Base-by-base conservation (phyloP, 1,140 invertebrate species). In the Bombus pascuorum region DNA sequence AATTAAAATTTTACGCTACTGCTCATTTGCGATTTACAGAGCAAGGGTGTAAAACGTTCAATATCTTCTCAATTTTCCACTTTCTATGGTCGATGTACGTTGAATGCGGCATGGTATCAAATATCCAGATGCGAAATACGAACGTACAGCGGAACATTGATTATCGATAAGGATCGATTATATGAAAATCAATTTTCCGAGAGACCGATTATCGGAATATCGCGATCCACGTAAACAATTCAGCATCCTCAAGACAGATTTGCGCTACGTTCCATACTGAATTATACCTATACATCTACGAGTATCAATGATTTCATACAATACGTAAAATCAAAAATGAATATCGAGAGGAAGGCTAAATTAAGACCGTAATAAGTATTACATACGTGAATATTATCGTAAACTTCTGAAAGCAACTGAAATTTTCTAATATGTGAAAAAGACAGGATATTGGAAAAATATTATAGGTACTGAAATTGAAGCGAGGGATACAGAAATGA, bases 151-250 rank as follows among this genome's bases (percentile, higher is more conserved):
- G 44, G 34, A 53, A 44, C 53, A 37, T 34, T 28, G 66, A 72
- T 75, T 57, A 15, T 25, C 22, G 25, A 53, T 57, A 47, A 22
- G 32, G 9, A 37, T 44, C 47, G 73, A 75, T 76, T 37, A 59
- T 59, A 39, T 59, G 47, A 59, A 59, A 76, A 59, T 76, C 74
- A 76, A 76, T 76, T 76, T 59, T 59, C 53, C 74, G 2, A 39
- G 22, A 57, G 47, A 13, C 32, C 73, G 47, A 57, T 37, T 75
- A 75, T 75, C n/a, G 18, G 32, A 34, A 18, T 59, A 76, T 76
- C 25, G 13, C 25, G 34, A 68, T 53, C 47, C 47, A 53, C 3
- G 18, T 37, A 76, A 59, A 76, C 53, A 76, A 76, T 76, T 4
- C 53, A 25, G 1, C 34, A 39, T 4, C 4, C 22, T 37, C 32